Conservation (phyloP, 2,797 vertebrate genomes). For the Lagorchestes hirsutus region DNA sequence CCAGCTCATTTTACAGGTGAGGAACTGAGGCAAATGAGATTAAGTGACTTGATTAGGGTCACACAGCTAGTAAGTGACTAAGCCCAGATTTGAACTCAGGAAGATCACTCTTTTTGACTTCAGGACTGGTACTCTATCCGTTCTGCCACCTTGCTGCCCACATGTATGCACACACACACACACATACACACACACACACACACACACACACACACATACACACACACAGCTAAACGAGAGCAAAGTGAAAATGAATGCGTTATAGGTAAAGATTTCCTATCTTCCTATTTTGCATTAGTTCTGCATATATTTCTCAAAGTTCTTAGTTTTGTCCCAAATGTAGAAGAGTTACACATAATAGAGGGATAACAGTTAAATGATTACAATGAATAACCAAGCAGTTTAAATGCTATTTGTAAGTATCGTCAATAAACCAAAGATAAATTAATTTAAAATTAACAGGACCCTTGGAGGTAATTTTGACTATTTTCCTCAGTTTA, state of each 20-base stretch:
- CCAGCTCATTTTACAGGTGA: too few relatives aligned
- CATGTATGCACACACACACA: background rate
- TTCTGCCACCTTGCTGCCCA: background rate
- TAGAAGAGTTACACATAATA: background rate
- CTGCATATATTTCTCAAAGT: background rate
- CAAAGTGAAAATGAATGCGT: background rate
- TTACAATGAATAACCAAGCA: background rate
- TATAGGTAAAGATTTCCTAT: background rate
- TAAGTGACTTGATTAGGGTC: too few relatives aligned
- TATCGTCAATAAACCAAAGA: background rate
- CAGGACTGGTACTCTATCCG: background rate
- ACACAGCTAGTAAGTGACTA: too few relatives aligned
- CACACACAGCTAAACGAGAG: background rate
- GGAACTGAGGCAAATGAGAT: too few relatives aligned
- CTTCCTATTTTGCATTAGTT: background rate
- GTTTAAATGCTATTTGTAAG: background rate
- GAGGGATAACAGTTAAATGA: background rate
- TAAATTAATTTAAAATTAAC: background rate
- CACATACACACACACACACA: too few relatives aligned
- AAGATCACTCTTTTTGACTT: background rate
- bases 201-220: rapidly evolving
- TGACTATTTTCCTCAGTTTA: background rate
- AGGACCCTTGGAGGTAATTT: background rate
- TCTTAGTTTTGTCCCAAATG: background rate
- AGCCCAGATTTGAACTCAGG: background rate